Evolutionary conservation across 2,888 invertebrate species (phyloP).

Genomic region (Dexiosoma caninum): DNA sequence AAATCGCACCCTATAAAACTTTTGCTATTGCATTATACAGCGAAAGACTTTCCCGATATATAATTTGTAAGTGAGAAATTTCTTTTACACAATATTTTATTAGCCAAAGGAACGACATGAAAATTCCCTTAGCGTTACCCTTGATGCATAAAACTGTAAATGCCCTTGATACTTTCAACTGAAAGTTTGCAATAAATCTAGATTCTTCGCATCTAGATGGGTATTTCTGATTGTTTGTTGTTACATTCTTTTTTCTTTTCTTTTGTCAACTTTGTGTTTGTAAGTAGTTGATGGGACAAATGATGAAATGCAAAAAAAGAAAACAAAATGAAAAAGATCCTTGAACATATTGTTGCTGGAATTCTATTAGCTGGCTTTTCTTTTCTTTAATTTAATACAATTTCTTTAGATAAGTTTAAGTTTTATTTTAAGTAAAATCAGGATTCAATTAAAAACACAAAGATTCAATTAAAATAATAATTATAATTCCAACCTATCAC

Average conservation of each 20-base stretch:
- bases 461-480: too few relatives aligned
- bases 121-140: background rate
- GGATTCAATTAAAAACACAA: too few relatives aligned
- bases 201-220: background rate
- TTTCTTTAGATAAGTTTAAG: too few relatives aligned
- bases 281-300: background rate
- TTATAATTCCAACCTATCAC: too few relatives aligned
- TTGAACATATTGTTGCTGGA: background rate
- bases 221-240: background rate
- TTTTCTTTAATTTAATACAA: too few relatives aligned
- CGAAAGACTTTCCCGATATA: background rate
- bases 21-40: background rate
- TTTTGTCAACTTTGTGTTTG: background rate
- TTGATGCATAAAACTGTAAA: constrained; percentile 4
- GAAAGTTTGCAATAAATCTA: constrained; percentile 7
- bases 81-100: background rate
- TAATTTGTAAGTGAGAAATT: background rate
- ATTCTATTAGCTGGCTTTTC: background rate
- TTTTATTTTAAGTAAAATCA: too few relatives aligned
- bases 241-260: background rate
- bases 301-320: too few relatives aligned
- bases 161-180: constrained; percentile 23
- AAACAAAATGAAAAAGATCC: too few relatives aligned
- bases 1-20: background rate
- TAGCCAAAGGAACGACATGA: background rate